A percentile compares a stretch with the other conserved stretches of the same genome.
phyloP scores from a whole-genome alignment of 2,113 vertebrate genomes.

The Hipposideros armiger region DNA sequence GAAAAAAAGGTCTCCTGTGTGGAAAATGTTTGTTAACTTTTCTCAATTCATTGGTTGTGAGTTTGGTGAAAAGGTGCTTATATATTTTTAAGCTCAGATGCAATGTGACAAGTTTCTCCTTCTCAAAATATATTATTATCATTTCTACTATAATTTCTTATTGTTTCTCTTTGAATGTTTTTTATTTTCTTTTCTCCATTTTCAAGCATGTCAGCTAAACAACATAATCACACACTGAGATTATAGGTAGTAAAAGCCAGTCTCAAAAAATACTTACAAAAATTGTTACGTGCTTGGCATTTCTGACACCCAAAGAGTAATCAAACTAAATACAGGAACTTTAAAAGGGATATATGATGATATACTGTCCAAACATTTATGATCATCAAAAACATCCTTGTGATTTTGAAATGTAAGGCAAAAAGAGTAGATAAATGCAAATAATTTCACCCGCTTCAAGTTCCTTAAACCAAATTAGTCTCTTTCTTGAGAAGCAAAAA shows the following conservation, averaged over 20 bases:
- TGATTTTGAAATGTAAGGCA: slow-evolving; percentile 21
- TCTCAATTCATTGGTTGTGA: background rate
- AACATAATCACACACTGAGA: slow-evolving; percentile 63
- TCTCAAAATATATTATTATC: slow-evolving; percentile 49
- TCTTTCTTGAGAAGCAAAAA: slow-evolving; percentile 30
- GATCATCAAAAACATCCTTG: slow-evolving; percentile 47
- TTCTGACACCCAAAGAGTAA: slow-evolving; percentile 70
- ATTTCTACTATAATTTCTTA: background rate
- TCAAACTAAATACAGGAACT: slow-evolving; percentile 32
- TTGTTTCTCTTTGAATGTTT: background rate
- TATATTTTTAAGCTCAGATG: slow-evolving; percentile 20
- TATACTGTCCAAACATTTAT: slow-evolving; percentile 71
- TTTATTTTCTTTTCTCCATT: slow-evolving; percentile 62
- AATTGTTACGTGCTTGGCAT: slow-evolving; percentile 33
- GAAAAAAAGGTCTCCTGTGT: background rate
- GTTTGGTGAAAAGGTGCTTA: background rate
- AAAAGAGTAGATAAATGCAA: slow-evolving; percentile 61
- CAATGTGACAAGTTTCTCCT: slow-evolving; percentile 21
- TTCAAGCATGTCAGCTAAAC: slow-evolving; percentile 45
- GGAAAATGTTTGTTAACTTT: slow-evolving; percentile 9
- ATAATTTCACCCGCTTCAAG: slow-evolving; percentile 8
- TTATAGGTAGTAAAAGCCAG: slow-evolving; percentile 47
- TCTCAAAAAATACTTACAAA: slow-evolving; percentile 55
- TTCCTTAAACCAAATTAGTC: slow-evolving; percentile 66
- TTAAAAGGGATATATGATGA: slow-evolving; percentile 22